Percentiles rank a stretch among this genome's conserved stretches.
These are phyloP conservation scores for Petrophora chlorosata DNA, from an alignment of 2,888 invertebrate genomes.

Conservation along the genomic window DNA sequence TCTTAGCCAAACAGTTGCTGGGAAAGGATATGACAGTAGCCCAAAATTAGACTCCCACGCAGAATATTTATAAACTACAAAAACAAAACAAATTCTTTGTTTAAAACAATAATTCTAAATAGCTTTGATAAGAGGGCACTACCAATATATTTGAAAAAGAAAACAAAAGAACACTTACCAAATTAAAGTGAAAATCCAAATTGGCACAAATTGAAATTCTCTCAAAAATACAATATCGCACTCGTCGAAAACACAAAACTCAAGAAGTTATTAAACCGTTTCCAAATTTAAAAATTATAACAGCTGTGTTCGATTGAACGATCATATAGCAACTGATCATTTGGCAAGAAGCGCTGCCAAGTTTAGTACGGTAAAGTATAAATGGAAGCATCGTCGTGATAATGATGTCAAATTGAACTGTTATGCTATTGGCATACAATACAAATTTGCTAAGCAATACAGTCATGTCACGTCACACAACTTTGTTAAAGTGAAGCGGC, in stretches of 20 bases:
- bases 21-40: conserved; percentile 6
- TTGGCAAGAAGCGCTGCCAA: conserved; percentile 47
- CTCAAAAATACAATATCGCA: conserved; percentile 3
- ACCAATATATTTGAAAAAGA: conserved; percentile 1
- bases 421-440: neutral
- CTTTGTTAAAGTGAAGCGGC: conserved; percentile 43
- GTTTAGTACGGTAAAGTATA: conserved; percentile 38
- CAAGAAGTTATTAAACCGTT: neutral
- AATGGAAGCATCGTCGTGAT: conserved; percentile 27
- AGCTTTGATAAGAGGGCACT: neutral
- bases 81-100: neutral
- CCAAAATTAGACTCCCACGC: conserved; percentile 19
- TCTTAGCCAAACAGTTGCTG: conserved; percentile 3
- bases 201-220: conserved; percentile 7
- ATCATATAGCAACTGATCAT: conserved; percentile 47
- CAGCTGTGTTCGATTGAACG: conserved; percentile 41
- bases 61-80: conserved; percentile 7
- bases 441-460: conserved; percentile 30
- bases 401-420: conserved; percentile 28
- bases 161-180: conserved; percentile 10
- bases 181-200: conserved; percentile 15
- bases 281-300: conserved; percentile 12
- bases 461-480: conserved; percentile 27
- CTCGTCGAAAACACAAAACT: conserved; percentile 9
- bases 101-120: neutral